A percentile compares a stretch with the other conserved stretches of the same genome.
Conservation (phyloP, 1,140 invertebrate species). For the Brachionus angularis region DNA sequence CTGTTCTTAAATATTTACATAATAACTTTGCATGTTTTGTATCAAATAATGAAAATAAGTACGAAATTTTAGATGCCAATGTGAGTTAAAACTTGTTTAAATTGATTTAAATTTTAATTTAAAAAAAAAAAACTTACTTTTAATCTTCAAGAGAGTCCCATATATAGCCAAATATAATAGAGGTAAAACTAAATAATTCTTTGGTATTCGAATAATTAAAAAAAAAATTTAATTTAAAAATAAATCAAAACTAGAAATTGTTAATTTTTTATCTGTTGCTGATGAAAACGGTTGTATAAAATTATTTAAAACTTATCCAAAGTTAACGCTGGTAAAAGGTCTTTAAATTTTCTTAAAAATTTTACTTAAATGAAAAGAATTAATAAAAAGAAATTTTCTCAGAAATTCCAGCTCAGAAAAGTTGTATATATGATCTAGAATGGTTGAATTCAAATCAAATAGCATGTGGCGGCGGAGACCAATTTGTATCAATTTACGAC, state of each 20-base stretch:
- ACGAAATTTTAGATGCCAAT: slow-evolving; percentile 28
- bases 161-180: slow-evolving; percentile 26
- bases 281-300: slow-evolving; percentile 37
- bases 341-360: too few relatives aligned
- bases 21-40: background rate
- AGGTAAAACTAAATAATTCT: slow-evolving; percentile 7
- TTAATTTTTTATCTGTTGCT: slow-evolving; percentile 33
- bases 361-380: background rate
- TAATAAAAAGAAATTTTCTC: background rate
- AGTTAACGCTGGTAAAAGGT: slow-evolving; percentile 22
- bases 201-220: too few relatives aligned
- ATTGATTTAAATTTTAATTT: slow-evolving; percentile 12
- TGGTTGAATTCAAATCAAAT: slow-evolving; percentile 25
- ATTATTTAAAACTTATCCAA: slow-evolving; percentile 27
- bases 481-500: slow-evolving; percentile 25
- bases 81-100: slow-evolving; percentile 2
- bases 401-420: slow-evolving; percentile 37
- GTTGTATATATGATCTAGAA: slow-evolving; percentile 38
- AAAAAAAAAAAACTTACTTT: too few relatives aligned
- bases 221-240: background rate
- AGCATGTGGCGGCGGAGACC: slow-evolving; percentile 32
- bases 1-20: slow-evolving; percentile 23
- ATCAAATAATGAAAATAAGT: slow-evolving; percentile 41
- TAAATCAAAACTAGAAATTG: background rate
- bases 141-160: slow-evolving; percentile 24